Evolutionary conservation across 2,888 invertebrate species (phyloP), one percentile per base, ranked within the genome.

Genomic region (Drosophila cyrtoloma): DNA sequence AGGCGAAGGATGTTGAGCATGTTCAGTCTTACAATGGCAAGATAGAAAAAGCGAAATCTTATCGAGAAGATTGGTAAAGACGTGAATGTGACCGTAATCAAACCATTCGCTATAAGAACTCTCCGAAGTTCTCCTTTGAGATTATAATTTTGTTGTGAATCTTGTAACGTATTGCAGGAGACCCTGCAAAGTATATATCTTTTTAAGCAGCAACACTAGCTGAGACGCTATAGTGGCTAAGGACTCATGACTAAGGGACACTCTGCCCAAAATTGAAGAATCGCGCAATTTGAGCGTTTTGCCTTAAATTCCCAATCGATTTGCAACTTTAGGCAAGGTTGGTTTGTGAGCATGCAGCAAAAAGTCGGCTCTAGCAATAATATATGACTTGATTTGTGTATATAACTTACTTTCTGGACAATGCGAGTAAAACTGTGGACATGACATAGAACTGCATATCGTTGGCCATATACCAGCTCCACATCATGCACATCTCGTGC

Each of bases 401-500:
- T 37, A 37, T 37, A 75, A 73, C 95, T 94, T 92, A 96, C 97
- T 96, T 96, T 35, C 95, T 95, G 64, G 96, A 96, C 55, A 96
- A 93, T 33, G 96, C 93, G 42, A 97, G 93, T 39, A 97, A 91
- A 70, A 96, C 93, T 26, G 95, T 94, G 32, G 96, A 96, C 81
- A 97, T 94, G 9, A 96, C 94, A 91, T 96, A 97, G 92, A 97
- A 97, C 92, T 97, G 96, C 71, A 96, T 96, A 89, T 97, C 97
- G 86, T 96, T 97, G 12, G 97, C 96, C 94, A 97, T 95, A 86
- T 97, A 97, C 97, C 97, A 97, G 56, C 96, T 96, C 97, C 97
- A 97, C 69, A 96, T 94, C 96, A 97, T 96, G 92, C 97, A 97
- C 94, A 96, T 96, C 90, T 97, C 96, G 32, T 94, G 94, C 91